Percentiles rank a stretch among this genome's conserved stretches.
Conservation (phyloP, 2,888 invertebrate species). For the Cephus pygmeus region DNA sequence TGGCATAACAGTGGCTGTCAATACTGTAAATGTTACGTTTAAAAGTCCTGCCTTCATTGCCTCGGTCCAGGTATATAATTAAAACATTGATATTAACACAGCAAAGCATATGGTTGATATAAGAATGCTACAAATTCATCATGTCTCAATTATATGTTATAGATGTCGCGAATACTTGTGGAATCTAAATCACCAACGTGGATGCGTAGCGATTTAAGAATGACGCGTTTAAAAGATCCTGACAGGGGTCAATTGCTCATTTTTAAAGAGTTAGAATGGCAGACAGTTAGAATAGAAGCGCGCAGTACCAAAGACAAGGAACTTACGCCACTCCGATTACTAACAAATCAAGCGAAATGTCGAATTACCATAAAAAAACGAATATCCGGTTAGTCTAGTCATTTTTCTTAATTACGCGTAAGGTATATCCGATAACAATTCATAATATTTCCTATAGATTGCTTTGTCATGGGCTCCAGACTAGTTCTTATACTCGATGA, state of each 20-base stretch:
- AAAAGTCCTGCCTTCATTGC: constrained; percentile 95
- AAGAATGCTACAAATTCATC: background rate
- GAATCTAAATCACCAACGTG: constrained; percentile 95
- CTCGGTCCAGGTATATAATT: constrained; percentile 83
- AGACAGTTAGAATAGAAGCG: constrained; percentile 95
- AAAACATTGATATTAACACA: background rate
- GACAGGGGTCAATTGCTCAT: constrained; percentile 90
- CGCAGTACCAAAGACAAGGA: constrained; percentile 81
- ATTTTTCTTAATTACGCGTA: background rate
- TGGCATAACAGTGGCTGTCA: constrained; percentile 95
- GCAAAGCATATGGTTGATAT: background rate
- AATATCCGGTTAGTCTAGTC: constrained; percentile 74
- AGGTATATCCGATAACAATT: background rate
- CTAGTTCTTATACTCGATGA: constrained; percentile 94
- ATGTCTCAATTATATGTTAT: constrained; percentile 39
- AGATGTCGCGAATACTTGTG: constrained; percentile 93
- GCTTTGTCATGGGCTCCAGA: constrained; percentile 91
- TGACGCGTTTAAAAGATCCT: constrained; percentile 91
- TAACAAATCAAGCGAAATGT: constrained; percentile 94
- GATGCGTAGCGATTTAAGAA: constrained; percentile 85
- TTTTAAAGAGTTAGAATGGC: constrained; percentile 98
- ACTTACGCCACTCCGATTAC: constrained; percentile 88
- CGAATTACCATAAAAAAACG: constrained; percentile 96
- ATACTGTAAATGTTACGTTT: constrained; percentile 93
- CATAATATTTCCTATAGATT: constrained; percentile 74